Percentiles rank a stretch among this genome's conserved stretches.
phyloP scores from a whole-genome alignment of 2,113 vertebrate species.

The Polypterus senegalus region DNA sequence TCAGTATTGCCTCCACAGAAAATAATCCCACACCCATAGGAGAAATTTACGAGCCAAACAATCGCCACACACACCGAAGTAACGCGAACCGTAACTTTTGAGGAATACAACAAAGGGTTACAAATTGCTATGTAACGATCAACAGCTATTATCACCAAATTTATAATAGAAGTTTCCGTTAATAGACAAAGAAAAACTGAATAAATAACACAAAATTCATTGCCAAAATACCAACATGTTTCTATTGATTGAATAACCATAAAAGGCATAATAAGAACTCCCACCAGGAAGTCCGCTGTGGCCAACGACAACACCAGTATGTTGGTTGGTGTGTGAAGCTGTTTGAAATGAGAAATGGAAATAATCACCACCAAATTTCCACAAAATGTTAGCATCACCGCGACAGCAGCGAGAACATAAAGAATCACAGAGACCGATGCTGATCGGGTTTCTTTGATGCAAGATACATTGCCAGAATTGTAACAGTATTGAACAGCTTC shows the following conservation, averaged over 20 bases:
- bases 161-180: constrained; percentile 1
- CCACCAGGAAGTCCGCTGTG: constrained; percentile 7
- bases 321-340: constrained; percentile 14
- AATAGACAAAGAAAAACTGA: constrained; percentile 1
- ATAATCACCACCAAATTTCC: constrained; percentile 8
- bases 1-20: neutral
- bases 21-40: neutral
- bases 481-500: constrained; percentile 2
- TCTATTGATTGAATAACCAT: constrained; percentile 1
- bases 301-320: constrained; percentile 5
- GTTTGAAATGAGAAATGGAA: constrained; percentile 13
- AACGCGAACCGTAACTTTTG: constrained; percentile 1
- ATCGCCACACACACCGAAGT: neutral
- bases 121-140: constrained; percentile 3
- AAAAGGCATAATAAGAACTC: constrained; percentile 4
- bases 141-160: constrained; percentile 6
- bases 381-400: constrained; percentile 4
- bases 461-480: neutral
- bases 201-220: constrained; percentile 1
- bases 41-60: neutral
- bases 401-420: constrained; percentile 4
- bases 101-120: constrained; percentile 6
- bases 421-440: neutral
- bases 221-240: constrained; percentile 11
- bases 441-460: neutral